These are phyloP conservation scores for Drosophila basisetae DNA, from an alignment of 2,888 invertebrate species.

Conservation along the genomic window DNA sequence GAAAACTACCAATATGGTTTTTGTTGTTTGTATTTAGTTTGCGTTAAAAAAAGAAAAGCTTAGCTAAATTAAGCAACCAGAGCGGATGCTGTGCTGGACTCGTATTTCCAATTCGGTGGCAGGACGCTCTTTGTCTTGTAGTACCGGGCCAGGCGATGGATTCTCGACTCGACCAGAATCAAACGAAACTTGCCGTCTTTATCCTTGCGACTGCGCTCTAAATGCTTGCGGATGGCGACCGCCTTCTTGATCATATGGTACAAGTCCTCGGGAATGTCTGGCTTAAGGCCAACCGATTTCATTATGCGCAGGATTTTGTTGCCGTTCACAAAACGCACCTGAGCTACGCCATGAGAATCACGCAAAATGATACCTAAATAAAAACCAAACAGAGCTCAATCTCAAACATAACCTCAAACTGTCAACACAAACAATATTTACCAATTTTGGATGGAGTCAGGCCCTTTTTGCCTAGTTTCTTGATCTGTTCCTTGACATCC, in stretches of 20 bases:
- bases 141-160: conserved; percentile 98
- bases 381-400: conserved; percentile 20
- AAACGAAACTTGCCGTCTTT: conserved; percentile 99
- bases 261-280: conserved; percentile 98
- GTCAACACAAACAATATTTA: conserved; percentile 84
- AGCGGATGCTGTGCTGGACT: conserved; percentile 99
- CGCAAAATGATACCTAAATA: conserved; percentile 95
- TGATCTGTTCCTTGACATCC: conserved; percentile 99
- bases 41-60: conserved; percentile 31
- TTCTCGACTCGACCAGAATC: conserved; percentile 99
- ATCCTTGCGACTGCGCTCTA: conserved; percentile 99
- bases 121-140: conserved; percentile 98
- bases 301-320: conserved; percentile 99
- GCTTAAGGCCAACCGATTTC: conserved; percentile 98
- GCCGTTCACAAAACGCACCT: conserved; percentile 99
- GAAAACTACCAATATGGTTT: background rate
- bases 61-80: conserved; percentile 87
- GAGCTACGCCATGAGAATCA: conserved; percentile 99
- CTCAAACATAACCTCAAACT: conserved; percentile 52
- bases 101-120: conserved; percentile 99
- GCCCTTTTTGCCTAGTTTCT: conserved; percentile 99
- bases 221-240: conserved; percentile 99
- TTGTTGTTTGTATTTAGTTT: conserved; percentile 34
- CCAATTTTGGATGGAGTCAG: conserved; percentile 99
- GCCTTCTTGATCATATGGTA: conserved; percentile 99